Percentiles rank a stretch among this genome's conserved stretches.
These are phyloP conservation scores for human (Homo sapiens) DNA, from an alignment of 2,113 vertebrate species.

Conservation along the genomic window GRCh38 chr5:44704501-44705000, in stretches of 20 bases:
- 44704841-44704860: background rate
- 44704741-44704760: background rate
- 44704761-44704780: background rate
- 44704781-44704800: background rate
- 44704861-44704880: background rate
- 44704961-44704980: background rate
- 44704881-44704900: background rate
- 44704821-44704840: background rate
- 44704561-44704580: background rate
- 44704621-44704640: background rate
- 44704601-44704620: background rate
- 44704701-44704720: background rate
- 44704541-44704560: background rate
- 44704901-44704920: background rate
- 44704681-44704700: background rate
- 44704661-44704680: background rate
- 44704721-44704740: background rate
- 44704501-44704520: background rate
- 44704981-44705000: background rate
- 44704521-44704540: background rate
- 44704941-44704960: background rate
- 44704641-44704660: background rate
- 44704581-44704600: background rate
- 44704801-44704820: background rate
- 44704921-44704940: background rate